Evolutionary conservation across 1,140 invertebrate species (phyloP).

Genomic region (Papilio polytes): DNA sequence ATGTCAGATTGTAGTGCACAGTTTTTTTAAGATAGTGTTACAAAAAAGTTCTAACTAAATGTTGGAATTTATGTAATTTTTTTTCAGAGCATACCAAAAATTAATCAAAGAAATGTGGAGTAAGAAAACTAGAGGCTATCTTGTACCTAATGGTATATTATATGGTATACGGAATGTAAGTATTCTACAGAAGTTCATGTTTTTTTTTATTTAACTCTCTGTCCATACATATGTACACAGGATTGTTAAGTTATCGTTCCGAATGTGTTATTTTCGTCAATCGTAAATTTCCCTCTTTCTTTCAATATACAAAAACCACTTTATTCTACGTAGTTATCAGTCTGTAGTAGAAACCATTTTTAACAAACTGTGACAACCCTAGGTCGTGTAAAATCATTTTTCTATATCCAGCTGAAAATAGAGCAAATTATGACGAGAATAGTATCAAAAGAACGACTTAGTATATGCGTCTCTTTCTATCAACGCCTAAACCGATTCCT

Average conservation of each 20-base stretch:
- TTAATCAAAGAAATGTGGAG: slow-evolving; percentile 83
- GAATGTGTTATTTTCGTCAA: too few relatives aligned
- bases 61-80: slow-evolving; percentile 29
- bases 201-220: neutral
- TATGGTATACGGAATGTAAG: slow-evolving; percentile 91
- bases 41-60: too few relatives aligned
- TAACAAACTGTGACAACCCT: neutral
- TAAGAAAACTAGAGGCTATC: slow-evolving; percentile 88
- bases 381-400: neutral
- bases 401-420: too few relatives aligned
- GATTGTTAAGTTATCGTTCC: too few relatives aligned
- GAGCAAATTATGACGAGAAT: too few relatives aligned
- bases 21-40: too few relatives aligned
- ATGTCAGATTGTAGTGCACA: too few relatives aligned
- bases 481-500: neutral
- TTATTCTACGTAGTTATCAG: too few relatives aligned
- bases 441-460: too few relatives aligned
- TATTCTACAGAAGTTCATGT: slow-evolving; percentile 41
- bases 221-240: neutral
- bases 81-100: slow-evolving; percentile 83
- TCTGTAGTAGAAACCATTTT: too few relatives aligned
- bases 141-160: slow-evolving; percentile 93
- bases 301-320: too few relatives aligned
- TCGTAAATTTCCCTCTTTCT: too few relatives aligned
- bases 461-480: neutral